Conservation (phyloP, 2,797 vertebrate genomes). For the Hypotaenidia okinawae region DNA sequence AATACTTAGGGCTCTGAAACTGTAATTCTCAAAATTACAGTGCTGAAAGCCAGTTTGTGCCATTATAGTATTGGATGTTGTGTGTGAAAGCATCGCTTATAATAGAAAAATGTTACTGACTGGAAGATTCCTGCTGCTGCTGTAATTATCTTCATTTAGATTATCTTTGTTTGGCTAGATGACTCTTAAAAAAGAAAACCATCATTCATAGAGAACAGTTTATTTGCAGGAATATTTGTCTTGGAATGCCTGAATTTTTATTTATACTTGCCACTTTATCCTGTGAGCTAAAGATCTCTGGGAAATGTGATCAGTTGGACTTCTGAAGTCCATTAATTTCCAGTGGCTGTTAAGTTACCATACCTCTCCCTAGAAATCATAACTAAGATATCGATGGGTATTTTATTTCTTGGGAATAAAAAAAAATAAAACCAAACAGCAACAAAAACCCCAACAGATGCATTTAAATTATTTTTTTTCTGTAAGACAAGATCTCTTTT, state of each 20-base stretch:
- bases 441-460: not conserved
- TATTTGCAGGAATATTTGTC: not conserved
- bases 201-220: not conserved
- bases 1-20: slow-evolving; percentile 49
- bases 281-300: not conserved
- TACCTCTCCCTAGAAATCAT: not conserved
- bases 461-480: not conserved
- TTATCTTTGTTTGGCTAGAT: slow-evolving; percentile 27
- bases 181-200: not conserved
- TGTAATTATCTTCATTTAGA: slow-evolving; percentile 46
- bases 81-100: slow-evolving; percentile 20
- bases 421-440: not conserved
- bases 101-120: slow-evolving; percentile 33
- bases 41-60: slow-evolving; percentile 29
- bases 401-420: not conserved
- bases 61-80: slow-evolving; percentile 28
- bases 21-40: slow-evolving; percentile 51
- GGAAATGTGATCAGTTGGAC: not conserved
- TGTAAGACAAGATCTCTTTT: not conserved
- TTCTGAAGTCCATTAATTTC: not conserved
- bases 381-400: not conserved
- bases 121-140: slow-evolving; percentile 8
- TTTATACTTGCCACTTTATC: not conserved
- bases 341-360: not conserved
- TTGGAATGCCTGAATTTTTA: slow-evolving; percentile 1